A percentile compares a stretch with the other conserved stretches of the same genome.
Conservation (phyloP, 2,113 vertebrate genomes). For the Cyanoramphus novaezelandiae region DNA sequence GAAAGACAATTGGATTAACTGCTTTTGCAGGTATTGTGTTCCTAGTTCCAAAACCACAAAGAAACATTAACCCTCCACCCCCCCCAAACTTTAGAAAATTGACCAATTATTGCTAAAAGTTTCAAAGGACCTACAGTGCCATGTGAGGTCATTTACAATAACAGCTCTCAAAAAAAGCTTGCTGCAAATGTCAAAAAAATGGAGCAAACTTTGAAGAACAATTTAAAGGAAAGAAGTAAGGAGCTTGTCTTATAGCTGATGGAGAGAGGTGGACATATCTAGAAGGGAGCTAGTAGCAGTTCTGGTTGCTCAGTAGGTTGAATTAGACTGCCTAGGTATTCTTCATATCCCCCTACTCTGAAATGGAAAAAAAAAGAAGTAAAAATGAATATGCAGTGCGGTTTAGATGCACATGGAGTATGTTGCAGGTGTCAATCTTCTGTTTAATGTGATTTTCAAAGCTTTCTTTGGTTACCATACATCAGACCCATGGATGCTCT, state of each 20-base stretch:
- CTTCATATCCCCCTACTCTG: neutral
- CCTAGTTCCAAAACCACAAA: neutral
- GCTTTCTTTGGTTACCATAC: neutral
- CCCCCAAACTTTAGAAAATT: neutral
- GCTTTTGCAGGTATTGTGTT: neutral
- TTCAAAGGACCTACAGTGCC: neutral
- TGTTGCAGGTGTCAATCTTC: neutral
- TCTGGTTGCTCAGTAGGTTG: neutral
- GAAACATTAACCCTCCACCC: neutral
- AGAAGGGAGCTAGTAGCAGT: neutral
- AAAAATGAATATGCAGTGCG: neutral
- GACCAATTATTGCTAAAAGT: neutral
- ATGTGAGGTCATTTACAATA: neutral
- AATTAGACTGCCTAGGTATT: neutral
- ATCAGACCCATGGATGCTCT: neutral
- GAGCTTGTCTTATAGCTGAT: neutral
- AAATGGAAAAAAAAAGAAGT: neutral
- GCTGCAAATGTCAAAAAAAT: neutral
- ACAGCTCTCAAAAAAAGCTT: neutral
- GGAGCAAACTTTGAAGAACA: neutral
- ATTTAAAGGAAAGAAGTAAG: neutral
- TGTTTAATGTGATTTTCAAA: neutral
- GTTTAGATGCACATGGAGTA: neutral
- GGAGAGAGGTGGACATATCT: neutral
- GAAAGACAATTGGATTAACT: neutral